phyloP scores from a whole-genome alignment of 2,888 invertebrate species.

The Anaspis maculata region DNA sequence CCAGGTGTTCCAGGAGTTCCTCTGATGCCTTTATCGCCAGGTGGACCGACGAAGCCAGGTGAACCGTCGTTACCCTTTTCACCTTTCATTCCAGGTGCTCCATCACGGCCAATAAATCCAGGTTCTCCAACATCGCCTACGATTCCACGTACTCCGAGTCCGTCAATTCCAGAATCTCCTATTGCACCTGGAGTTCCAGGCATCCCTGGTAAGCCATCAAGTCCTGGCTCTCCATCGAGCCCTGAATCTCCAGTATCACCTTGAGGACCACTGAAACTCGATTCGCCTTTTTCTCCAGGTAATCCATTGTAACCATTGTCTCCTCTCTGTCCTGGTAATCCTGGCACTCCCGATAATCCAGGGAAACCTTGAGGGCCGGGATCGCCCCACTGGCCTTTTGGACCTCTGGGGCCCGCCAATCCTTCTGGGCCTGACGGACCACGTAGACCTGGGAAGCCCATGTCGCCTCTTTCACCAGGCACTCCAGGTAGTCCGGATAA shows the following conservation, averaged over 20 bases:
- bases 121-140: conserved; percentile 40
- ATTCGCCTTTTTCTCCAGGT: conserved; percentile 47
- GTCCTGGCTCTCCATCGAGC: conserved; percentile 33
- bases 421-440: conserved; percentile 40
- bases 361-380: conserved; percentile 43
- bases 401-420: conserved; percentile 32
- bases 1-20: conserved; percentile 44
- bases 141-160: conserved; percentile 39
- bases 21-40: conserved; percentile 42
- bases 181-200: conserved; percentile 23
- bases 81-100: conserved; percentile 46
- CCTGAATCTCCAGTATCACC: conserved; percentile 52
- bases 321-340: conserved; percentile 39
- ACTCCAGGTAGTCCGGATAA: conserved; percentile 48
- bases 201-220: conserved; percentile 34
- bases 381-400: conserved; percentile 39
- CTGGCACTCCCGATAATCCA: conserved; percentile 32
- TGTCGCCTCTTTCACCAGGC: conserved; percentile 42
- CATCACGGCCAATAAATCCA: conserved; percentile 45
- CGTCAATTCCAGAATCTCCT: conserved; percentile 24
- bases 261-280: conserved; percentile 52
- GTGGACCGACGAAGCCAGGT: conserved; percentile 30
- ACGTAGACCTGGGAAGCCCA: conserved; percentile 30
- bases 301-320: conserved; percentile 37
- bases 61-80: conserved; percentile 46